Percentiles rank a stretch among this genome's conserved stretches.
Evolutionary conservation across 2,113 vertebrate species (phyloP).

Genomic region (Oophaga pumilio): DNA sequence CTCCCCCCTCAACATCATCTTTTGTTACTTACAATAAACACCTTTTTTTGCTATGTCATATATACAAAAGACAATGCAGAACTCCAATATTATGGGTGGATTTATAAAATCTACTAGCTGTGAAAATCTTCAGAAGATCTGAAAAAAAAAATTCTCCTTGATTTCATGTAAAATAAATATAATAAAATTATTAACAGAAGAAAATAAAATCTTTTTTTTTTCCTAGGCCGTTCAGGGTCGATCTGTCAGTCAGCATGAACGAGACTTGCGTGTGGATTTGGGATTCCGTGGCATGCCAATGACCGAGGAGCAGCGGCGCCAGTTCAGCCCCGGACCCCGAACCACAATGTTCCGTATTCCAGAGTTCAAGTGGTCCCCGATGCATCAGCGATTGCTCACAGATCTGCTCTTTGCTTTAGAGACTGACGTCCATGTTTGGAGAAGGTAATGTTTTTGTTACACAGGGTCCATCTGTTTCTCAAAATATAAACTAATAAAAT

Average conservation of each 20-base stretch:
- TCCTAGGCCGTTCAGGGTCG: slow-evolving; percentile 90
- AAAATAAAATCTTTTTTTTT: not conserved
- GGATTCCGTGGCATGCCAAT: slow-evolving; percentile 99
- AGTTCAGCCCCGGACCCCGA: slow-evolving; percentile 96
- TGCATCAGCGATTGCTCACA: slow-evolving; percentile 96
- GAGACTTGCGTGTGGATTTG: slow-evolving; percentile 93
- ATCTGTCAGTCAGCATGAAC: slow-evolving; percentile 83
- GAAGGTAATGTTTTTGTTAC: slow-evolving; percentile 78
- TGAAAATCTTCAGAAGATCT: no score
- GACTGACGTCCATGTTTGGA: slow-evolving; percentile 97
- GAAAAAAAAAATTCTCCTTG: no score
- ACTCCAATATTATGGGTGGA: no score
- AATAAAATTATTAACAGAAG: no score
- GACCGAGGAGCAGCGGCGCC: slow-evolving; percentile 95
- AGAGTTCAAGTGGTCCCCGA: slow-evolving; percentile 98
- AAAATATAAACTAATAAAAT: no score
- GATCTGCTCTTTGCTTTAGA: slow-evolving; percentile 96
- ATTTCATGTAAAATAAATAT: no score
- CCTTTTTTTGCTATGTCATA: no score
- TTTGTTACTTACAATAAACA: no score
- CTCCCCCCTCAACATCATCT: no score
- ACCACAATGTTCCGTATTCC: slow-evolving; percentile 99
- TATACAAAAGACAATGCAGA: no score
- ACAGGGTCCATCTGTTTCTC: no score
- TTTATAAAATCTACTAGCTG: no score